Conservation (phyloP, 2,113 vertebrate species). For the Sylvia atricapilla region DNA sequence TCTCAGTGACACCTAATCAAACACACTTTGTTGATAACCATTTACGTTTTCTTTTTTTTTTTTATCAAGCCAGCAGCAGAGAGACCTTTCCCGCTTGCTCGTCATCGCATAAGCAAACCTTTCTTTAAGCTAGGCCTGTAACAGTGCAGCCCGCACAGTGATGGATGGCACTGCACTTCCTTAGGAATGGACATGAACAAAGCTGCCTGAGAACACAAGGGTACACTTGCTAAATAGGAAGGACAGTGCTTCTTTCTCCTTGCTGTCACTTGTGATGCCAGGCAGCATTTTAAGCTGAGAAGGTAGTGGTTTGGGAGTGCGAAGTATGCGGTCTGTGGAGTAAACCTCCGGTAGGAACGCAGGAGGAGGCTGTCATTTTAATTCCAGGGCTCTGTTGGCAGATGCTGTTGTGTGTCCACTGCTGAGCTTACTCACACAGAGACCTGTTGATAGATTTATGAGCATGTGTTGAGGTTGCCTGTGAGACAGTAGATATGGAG, state of each 20-base stretch:
- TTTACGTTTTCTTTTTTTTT: conserved; percentile 46
- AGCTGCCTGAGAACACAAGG: not conserved
- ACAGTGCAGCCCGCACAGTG: accelerated
- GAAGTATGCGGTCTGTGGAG: not conserved
- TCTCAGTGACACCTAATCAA: conserved; percentile 57
- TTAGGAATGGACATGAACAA: not conserved
- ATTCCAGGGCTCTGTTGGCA: not conserved
- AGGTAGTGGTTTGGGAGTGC: not conserved
- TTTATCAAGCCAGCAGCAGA: conserved; percentile 36
- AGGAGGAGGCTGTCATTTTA: not conserved
- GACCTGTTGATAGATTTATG: not conserved
- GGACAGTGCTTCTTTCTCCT: not conserved
- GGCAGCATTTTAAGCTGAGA: not conserved
- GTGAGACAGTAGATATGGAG: not conserved
- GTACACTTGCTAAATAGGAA: not conserved
- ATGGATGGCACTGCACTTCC: not conserved
- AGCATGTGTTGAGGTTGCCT: not conserved
- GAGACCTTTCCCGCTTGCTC: conserved; percentile 41
- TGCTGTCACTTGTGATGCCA: not conserved
- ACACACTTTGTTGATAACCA: conserved; percentile 17
- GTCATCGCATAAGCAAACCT: not conserved
- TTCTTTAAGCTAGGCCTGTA: not conserved
- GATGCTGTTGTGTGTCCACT: not conserved
- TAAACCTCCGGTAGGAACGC: accelerated
- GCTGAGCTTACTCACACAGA: not conserved